Evolutionary conservation across 2,888 invertebrate genomes (phyloP), one percentile per base, ranked within the genome.

Genomic region (Emmelina monodactyla): DNA sequence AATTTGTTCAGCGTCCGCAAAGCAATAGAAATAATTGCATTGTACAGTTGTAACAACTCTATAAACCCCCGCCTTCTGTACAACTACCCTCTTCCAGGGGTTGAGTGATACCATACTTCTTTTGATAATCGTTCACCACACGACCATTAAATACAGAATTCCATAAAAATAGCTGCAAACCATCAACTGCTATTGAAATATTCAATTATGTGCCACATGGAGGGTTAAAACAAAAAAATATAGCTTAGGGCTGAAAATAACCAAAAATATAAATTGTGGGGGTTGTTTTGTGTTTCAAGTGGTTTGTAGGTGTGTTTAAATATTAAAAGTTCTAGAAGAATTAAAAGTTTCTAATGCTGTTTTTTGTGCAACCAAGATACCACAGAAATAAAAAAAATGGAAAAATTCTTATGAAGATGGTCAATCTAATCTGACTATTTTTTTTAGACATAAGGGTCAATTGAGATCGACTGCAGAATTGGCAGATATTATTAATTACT

Each of bases 61-160:
- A 36, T 38, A 31, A 28, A 12, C 12, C 13, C 3, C 19, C n/a
- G 3, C 25, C 25, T n/a, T 19, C 13, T 14, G 13, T 13, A 7
- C 40, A 34, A 47, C 47, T 46, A 58, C 48, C 52, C 41, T 53
- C 48, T 51, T 44, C 45, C 42, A 44, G 44, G 47, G 59, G 67
- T 53, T 44, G 64, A 62, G 66, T 62, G 62, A 62, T 62, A 63
- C 61, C 57, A 55, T 58, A 54, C 53, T 53, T 55, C 60, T 57
- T 57, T 61, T 65, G 61, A 61, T 68, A 67, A 70, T 69, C 67
- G 65, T 28, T 32, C 22, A 13, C 9, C 14, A 14, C 32, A 32
- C n/a, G n/a, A 32, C 19, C 19, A 19, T 73, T 73, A 75, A 72
- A 60, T 58, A 66, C 75, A 75, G 70, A 50, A 59, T 59, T 53